These are phyloP conservation scores for Camponotus pennsylvanicus DNA, from an alignment of 1,140 invertebrate genomes.

Conservation along the genomic window DNA sequence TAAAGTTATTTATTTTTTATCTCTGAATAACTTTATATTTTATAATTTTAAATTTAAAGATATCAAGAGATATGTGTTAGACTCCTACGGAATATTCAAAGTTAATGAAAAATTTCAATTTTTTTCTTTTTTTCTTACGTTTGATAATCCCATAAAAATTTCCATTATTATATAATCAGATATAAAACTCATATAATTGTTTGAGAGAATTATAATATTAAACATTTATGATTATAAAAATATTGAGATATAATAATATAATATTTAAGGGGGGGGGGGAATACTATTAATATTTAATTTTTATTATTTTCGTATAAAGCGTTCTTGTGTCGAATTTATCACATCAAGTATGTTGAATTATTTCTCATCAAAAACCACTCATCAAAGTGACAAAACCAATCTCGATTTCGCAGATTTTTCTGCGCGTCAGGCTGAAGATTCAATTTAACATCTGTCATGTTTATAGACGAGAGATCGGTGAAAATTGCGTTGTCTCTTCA, in stretches of 20 bases:
- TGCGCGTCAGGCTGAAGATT: not conserved
- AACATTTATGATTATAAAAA: not conserved
- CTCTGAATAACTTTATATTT: not conserved
- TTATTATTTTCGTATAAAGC: not conserved
- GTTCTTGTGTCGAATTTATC: not conserved
- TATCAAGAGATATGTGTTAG: not conserved
- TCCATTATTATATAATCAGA: not conserved
- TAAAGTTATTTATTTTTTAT: not conserved
- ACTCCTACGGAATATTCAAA: not conserved
- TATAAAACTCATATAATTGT: not conserved
- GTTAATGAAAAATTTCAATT: not conserved
- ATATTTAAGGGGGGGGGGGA: not conserved
- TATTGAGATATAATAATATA: not conserved
- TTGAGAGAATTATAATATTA: not conserved
- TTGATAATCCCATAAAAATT: not conserved
- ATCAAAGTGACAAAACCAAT: not conserved
- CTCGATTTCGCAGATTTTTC: slow-evolving; percentile 7
- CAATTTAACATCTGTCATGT: slow-evolving; percentile 46
- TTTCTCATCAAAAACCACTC: not conserved
- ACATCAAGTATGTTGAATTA: not conserved
- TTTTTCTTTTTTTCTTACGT: not conserved
- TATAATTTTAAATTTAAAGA: not conserved
- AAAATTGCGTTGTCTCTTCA: slow-evolving; percentile 19
- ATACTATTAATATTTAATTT: not conserved
- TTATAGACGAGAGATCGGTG: slow-evolving; percentile 5